A percentile compares a stretch with the other conserved stretches of the same genome.
Conservation (phyloP, 2,113 vertebrate species). For the Bombycilla garrulus region DNA sequence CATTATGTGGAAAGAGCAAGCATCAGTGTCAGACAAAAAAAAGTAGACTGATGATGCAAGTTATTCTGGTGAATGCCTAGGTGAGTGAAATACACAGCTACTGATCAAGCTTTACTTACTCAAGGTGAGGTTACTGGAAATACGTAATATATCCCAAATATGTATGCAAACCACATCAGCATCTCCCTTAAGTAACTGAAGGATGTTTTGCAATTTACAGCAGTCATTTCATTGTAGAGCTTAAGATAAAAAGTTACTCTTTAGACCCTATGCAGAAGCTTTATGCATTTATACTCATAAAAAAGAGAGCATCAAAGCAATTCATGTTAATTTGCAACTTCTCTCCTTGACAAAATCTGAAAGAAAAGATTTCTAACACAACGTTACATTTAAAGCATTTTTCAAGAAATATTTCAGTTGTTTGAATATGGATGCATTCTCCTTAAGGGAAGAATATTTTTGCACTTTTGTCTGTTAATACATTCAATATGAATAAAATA, state of each 20-base stretch:
- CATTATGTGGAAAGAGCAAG: slow-evolving; percentile 47
- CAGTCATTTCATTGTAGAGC: background rate
- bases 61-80: background rate
- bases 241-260: background rate
- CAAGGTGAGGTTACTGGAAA: background rate
- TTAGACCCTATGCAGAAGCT: background rate
- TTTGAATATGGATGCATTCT: slow-evolving; percentile 65
- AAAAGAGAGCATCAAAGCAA: background rate
- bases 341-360: background rate
- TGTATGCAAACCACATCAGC: background rate
- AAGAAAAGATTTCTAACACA: background rate
- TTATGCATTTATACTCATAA: background rate
- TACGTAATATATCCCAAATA: background rate
- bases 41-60: background rate
- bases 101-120: background rate
- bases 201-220: background rate
- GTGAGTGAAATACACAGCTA: background rate
- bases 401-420: slow-evolving; percentile 47
- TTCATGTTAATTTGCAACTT: background rate
- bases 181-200: background rate
- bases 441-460: slow-evolving; percentile 71
- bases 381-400: background rate
- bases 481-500: slow-evolving; percentile 81
- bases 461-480: slow-evolving; percentile 72
- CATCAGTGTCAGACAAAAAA: background rate